phyloP scores from a whole-genome alignment of 2,888 invertebrate species.

The Itoplectis maculator region DNA sequence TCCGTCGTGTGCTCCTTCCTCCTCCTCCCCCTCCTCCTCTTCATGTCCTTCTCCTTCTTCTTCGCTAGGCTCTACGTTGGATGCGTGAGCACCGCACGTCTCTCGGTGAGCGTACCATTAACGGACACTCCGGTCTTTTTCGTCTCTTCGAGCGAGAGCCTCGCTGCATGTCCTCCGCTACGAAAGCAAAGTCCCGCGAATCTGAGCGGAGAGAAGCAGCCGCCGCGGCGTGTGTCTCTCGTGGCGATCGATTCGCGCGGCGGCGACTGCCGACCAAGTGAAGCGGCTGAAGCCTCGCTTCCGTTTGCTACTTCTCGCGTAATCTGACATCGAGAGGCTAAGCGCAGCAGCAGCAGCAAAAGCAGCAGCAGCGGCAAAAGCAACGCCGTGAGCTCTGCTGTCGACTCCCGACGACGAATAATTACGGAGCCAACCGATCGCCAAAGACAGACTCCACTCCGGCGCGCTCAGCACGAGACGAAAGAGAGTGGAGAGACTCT shows the following conservation, averaged over 20 bases:
- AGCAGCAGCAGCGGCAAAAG: no score
- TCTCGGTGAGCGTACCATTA: constrained; percentile 77
- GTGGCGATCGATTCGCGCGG: constrained; percentile 39
- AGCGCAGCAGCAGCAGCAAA: no score
- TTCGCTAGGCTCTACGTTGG: constrained; percentile 31
- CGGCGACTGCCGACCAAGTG: constrained; percentile 27
- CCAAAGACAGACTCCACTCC: constrained; percentile 40
- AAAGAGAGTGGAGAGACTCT: no score
- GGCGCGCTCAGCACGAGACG: neutral
- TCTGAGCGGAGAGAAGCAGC: constrained; percentile 39
- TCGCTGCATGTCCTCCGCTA: constrained; percentile 27
- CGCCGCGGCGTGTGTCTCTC: neutral
- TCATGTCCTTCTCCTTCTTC: constrained; percentile 37
- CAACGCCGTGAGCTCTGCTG: constrained; percentile 23
- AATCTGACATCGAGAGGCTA: constrained; percentile 46
- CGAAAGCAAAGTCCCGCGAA: constrained; percentile 46
- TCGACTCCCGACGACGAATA: constrained; percentile 47
- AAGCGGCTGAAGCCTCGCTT: constrained; percentile 28
- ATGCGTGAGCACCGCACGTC: constrained; percentile 48
- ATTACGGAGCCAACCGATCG: constrained; percentile 49
- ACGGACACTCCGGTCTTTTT: constrained; percentile 70
- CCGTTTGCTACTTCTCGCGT: constrained; percentile 22
- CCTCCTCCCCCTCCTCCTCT: constrained; percentile 24
- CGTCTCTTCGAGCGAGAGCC: constrained; percentile 34
- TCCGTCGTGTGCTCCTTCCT: constrained; percentile 35